Base-by-base conservation (phyloP, 1,140 invertebrate species). In the Grapholita molesta region DNA sequence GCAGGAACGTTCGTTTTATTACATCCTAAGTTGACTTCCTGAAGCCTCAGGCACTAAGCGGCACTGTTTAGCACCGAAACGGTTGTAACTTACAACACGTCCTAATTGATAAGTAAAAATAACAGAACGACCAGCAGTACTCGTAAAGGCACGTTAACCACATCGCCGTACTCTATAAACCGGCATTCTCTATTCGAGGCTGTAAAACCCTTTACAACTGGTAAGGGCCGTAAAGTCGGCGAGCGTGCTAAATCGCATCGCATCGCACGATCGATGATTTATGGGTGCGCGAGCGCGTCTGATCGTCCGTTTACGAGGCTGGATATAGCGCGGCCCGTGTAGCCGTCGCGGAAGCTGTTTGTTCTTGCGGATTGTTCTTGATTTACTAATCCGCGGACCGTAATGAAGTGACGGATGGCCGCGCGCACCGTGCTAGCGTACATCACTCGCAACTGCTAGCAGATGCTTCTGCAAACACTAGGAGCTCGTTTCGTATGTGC, bases 181-280 rank as follows among this genome's bases (percentile, higher is more conserved):
- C 12, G 24, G 53, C 38, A 65, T 69, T 71, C 76, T 72, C 70
- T 80, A 77, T 78, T 83, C 73, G 75, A 69, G 72, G 79, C 71
- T 75, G 75, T 87, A 78, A 85, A 87, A 79, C 65, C 77, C 74
- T 84, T 85, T 80, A 82, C 76, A 76, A 75, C 73, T 75, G 70
- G 75, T 76, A 79, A 82, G 78, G 71, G 67, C 74, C 69, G 77
- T 84, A 83, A 85, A 85, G 33, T 70, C 66, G 67, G 25, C 67
- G 74, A 77, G 78, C 80, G 80, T 85, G 78, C 48, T 77, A 78
- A 84, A 89, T 83, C 83, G 83, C 83, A 84, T 84, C 84, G 84
- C 79, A 88, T 89, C 85, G 81, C 78, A 71, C 79, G 79, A 85
- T 88, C 72, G 76, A 82, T 88, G 87, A 88, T 89, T 89, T 89